A percentile compares a stretch with the other conserved stretches of the same genome.
phyloP scores from a whole-genome alignment of 2,113 vertebrate species.

The Oxyura jamaicensis region DNA sequence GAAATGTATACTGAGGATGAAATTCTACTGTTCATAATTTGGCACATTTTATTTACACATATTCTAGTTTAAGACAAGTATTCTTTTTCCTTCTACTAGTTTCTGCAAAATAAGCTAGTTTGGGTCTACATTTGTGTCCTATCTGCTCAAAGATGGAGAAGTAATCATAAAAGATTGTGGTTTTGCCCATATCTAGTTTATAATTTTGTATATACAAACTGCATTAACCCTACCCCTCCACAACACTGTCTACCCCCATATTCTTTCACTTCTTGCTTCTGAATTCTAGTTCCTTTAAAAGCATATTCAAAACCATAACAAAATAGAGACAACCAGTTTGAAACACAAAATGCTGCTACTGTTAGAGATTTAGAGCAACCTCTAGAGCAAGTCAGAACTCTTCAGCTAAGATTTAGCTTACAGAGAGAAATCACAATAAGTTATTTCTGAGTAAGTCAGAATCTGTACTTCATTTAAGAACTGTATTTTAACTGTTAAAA shows the following conservation, averaged over 20 bases:
- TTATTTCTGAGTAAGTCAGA: not conserved
- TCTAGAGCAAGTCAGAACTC: not conserved
- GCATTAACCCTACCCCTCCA: not conserved
- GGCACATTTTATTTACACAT: not conserved
- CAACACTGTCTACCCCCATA: accelerated
- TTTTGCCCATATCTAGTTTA: not conserved
- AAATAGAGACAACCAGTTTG: not conserved
- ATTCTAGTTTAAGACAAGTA: not conserved
- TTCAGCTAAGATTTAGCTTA: not conserved
- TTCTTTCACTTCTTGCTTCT: not conserved
- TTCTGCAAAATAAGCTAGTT: not conserved
- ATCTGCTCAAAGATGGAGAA: not conserved
- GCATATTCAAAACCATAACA: not conserved
- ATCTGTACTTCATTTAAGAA: not conserved
- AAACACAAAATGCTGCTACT: accelerated
- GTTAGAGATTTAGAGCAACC: not conserved
- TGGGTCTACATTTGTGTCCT: not conserved
- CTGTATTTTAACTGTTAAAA: not conserved
- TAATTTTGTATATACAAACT: too few relatives aligned
- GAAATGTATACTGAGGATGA: not conserved
- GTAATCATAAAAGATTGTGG: not conserved
- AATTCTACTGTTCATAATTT: not conserved
- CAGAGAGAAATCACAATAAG: not conserved
- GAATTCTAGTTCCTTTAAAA: not conserved
- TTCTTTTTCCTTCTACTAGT: not conserved